Base-by-base conservation (phyloP, 2,888 invertebrate species). In the Oithona nana region DNA sequence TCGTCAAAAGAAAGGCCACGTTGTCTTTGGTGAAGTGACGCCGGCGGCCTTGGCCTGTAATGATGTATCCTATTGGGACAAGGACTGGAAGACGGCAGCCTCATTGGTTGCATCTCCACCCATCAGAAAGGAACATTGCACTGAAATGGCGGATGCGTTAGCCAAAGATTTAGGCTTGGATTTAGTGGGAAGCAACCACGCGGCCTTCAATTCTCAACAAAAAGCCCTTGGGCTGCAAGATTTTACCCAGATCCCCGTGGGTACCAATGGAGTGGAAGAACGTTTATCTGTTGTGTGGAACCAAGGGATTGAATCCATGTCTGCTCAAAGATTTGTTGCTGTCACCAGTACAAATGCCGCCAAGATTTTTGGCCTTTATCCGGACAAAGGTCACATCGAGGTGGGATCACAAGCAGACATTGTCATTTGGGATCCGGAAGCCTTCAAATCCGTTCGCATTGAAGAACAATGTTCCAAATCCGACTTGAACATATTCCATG, bases 221-320 rank as follows among this genome's bases (percentile, higher is more conserved):
- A 97, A 95, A 73, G 84, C 83, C 63, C 66, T 86, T 3, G 95
- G 95, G 1, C 81, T 82, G 69, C 80, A 81, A 64, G 84, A 95
- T 75, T 97, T 97, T 75, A 78, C 84, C 22, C 87, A 88, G 76
- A 95, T 95, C 68, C 95, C 95, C 11, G 89, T 88, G 71, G 97
- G 97, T 0, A 90, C 97, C 0, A 98, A 97, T 71, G 97, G 52
- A n/a, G 29, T 30, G 0, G 95, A 79, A 67, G 94, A 95, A 73
- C 80, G 97, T 63, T 88, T 98, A 92, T 86, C 92, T 0, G 79
- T 98, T 4, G 79, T 95, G 28, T 98, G 97, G 97, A 92, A 95
- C 73, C 89, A 88, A 71, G 95, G 87, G 20, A 88, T 89, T 52
- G 83, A 87, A 66, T 78, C 84, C 68, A 82, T 97, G 77, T 89